Conservation (phyloP, 1,140 invertebrate species). For the Agrilus planipennis region DNA sequence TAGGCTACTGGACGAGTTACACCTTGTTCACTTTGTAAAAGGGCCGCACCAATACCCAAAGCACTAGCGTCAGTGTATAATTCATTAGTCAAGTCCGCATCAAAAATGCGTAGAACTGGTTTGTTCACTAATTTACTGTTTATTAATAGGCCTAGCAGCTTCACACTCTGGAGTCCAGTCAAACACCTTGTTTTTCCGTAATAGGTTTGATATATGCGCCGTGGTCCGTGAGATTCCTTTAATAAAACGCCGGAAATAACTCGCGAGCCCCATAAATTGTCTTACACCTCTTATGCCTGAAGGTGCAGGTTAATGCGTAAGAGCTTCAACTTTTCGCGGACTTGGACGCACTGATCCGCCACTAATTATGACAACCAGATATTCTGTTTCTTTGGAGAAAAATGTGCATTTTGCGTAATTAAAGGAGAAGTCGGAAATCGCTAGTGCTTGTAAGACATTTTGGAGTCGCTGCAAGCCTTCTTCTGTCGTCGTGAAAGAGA, state of each 20-base stretch:
- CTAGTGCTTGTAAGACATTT: conserved; percentile 12
- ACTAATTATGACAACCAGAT: conserved; percentile 22
- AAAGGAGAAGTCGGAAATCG: conserved; percentile 8
- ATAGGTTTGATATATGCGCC: conserved; percentile 21
- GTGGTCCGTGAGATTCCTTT: conserved; percentile 22
- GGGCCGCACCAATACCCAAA: conserved; percentile 23
- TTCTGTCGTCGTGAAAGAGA: conserved; percentile 21
- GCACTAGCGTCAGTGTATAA: conserved; percentile 30
- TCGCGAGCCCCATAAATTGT: conserved; percentile 20
- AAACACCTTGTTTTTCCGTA: conserved; percentile 23
- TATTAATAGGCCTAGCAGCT: conserved; percentile 19
- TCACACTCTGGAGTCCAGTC: conserved; percentile 18
- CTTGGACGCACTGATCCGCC: conserved; percentile 13
- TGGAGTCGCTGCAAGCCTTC: conserved; percentile 16
- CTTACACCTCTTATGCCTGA: conserved; percentile 24
- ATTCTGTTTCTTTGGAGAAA: conserved; percentile 18
- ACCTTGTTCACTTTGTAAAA: conserved; percentile 28
- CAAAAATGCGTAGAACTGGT: conserved; percentile 30
- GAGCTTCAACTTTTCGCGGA: conserved; percentile 19
- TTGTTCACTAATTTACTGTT: conserved; percentile 3
- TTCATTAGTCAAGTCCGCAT: conserved; percentile 19
- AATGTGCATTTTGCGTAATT: conserved; percentile 25
- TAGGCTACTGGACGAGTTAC: conserved; percentile 21
- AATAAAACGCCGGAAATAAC: conserved; percentile 27
- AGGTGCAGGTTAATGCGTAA: conserved; percentile 20